A percentile compares a stretch with the other conserved stretches of the same genome.
Conservation (phyloP, 1,140 invertebrate species). For the Aphaenogaster rudis region DNA sequence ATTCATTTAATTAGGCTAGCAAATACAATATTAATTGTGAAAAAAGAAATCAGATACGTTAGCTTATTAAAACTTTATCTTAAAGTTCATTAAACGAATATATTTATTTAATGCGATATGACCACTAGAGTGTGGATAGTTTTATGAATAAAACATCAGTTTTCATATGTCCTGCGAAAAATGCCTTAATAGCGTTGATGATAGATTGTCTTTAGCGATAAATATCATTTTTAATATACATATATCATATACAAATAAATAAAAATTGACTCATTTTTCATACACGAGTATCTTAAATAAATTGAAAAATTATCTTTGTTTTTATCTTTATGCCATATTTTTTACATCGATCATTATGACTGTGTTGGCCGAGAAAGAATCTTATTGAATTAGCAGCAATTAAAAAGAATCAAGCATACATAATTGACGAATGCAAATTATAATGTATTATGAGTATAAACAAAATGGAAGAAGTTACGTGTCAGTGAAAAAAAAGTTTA, state of each 20-base stretch:
- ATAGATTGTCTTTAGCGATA: slow-evolving; percentile 26
- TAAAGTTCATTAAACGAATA: slow-evolving; percentile 42
- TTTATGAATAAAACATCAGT: slow-evolving; percentile 58
- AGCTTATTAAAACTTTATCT: slow-evolving; percentile 36
- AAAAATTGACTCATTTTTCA: slow-evolving; percentile 5
- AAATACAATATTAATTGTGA: slow-evolving; percentile 43
- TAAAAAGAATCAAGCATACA: slow-evolving; percentile 4
- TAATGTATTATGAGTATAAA: too few relatives aligned
- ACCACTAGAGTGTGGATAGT: slow-evolving; percentile 17
- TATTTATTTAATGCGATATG: slow-evolving; percentile 30
- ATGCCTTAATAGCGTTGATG: slow-evolving; percentile 23
- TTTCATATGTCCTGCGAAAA: slow-evolving; percentile 15
- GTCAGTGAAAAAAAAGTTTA: not conserved
- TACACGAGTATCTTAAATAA: not conserved
- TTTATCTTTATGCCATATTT: not conserved
- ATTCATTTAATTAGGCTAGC: slow-evolving; percentile 28
- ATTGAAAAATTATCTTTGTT: slow-evolving; percentile 2
- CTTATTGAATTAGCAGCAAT: not conserved
- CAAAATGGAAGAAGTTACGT: not conserved
- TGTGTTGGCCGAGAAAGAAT: not conserved
- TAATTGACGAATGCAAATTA: not conserved
- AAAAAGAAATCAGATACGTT: slow-evolving; percentile 6
- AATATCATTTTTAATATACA: slow-evolving; percentile 24
- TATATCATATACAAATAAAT: not conserved
- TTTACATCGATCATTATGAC: not conserved